Percentiles rank a stretch among this genome's conserved stretches.
These are phyloP conservation scores for Eubasilissa regina DNA, from an alignment of 1,140 invertebrate genomes.

Conservation along the genomic window DNA sequence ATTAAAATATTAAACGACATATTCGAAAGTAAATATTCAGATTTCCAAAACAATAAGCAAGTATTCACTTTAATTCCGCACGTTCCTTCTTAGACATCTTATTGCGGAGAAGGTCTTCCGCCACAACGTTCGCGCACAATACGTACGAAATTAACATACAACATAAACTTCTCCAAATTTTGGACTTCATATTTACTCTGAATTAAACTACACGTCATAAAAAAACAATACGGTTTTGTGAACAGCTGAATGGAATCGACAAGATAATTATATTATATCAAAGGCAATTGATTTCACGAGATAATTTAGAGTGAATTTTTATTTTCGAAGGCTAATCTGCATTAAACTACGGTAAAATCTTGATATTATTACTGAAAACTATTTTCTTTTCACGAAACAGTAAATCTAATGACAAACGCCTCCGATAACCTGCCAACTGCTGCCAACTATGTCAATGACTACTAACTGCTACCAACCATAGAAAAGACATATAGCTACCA, in stretches of 20 bases:
- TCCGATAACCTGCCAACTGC: slow-evolving; percentile 10
- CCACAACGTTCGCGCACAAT: not conserved
- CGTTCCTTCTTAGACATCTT: slow-evolving; percentile 40
- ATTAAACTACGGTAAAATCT: not conserved
- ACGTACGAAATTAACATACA: slow-evolving; percentile 7
- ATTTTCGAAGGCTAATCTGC: not conserved
- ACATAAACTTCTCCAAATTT: slow-evolving; percentile 32
- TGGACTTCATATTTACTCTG: slow-evolving; percentile 26
- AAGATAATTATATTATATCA: not conserved
- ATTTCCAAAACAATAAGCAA: not conserved
- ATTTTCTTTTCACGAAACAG: not conserved
- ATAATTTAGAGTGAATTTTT: not conserved
- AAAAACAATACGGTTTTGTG: slow-evolving; percentile 16
- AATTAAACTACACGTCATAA: slow-evolving; percentile 34
- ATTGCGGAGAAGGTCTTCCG: slow-evolving; percentile 25
- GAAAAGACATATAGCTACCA: too few species aligned
- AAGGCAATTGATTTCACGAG: not conserved
- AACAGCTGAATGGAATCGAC: slow-evolving; percentile 14
- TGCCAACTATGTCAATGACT: not conserved
- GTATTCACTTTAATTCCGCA: slow-evolving; percentile 33
- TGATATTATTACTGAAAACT: not conserved
- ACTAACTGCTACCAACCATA: not conserved
- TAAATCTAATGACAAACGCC: slow-evolving; percentile 7
- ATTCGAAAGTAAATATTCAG: not conserved
- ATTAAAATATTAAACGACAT: not conserved